These are phyloP conservation scores for Boleophthalmus pectinirostris DNA, from an alignment of 2,113 vertebrate species.

Conservation along the genomic window DNA sequence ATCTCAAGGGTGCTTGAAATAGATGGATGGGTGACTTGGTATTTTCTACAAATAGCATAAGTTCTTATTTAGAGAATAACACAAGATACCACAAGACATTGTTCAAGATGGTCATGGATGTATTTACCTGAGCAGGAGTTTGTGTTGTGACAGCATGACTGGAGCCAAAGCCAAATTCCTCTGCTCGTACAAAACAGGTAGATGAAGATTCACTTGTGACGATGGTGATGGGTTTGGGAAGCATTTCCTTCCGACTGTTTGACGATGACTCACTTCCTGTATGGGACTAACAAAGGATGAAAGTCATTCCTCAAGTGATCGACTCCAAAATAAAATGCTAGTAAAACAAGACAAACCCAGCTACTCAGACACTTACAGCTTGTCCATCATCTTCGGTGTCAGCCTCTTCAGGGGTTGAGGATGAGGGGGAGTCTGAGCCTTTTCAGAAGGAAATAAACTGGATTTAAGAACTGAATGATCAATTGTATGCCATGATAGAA, in stretches of 20 bases:
- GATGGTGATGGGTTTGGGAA: constrained; percentile 84
- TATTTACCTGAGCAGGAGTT: constrained; percentile 73
- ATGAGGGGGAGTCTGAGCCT: constrained; percentile 82
- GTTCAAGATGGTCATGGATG: neutral
- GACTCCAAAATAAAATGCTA: neutral
- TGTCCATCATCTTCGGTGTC: constrained; percentile 81
- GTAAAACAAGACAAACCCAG: neutral
- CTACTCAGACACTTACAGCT: constrained; percentile 73
- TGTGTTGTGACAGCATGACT: constrained; percentile 74
- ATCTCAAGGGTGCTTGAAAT: neutral
- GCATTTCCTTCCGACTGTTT: constrained; percentile 89
- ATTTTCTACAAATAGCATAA: neutral
- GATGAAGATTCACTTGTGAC: constrained; percentile 87
- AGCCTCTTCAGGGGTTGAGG: constrained; percentile 79
- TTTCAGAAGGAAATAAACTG: constrained; percentile 51
- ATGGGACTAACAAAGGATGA: constrained; percentile 81
- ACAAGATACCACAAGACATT: neutral
- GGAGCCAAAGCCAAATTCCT: constrained; percentile 76
- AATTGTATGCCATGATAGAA: neutral
- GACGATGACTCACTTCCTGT: constrained; percentile 91
- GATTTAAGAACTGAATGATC: constrained; percentile 24
- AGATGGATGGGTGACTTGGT: neutral
- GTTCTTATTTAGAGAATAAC: neutral
- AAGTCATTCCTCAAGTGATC: constrained; percentile 59
- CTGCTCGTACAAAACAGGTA: constrained; percentile 79